Percentiles rank a stretch among this genome's conserved stretches.
Evolutionary conservation across 2,797 vertebrate genomes (phyloP).

Genomic region (Gephyroberyx darwinii): DNA sequence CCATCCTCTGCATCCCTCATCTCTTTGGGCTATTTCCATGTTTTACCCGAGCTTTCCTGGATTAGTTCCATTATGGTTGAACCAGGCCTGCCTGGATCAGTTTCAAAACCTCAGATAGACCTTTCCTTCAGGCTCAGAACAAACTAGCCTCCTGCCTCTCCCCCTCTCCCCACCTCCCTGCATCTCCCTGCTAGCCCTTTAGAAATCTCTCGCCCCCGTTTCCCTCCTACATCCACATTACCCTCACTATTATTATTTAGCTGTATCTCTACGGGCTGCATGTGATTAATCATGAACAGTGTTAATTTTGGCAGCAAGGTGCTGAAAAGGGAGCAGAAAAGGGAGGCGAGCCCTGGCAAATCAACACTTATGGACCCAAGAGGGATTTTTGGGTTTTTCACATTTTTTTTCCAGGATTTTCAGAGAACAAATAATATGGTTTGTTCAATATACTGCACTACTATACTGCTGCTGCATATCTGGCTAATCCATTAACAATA

Average conservation of each 20-base stretch:
- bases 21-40: background rate
- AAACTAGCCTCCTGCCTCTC: background rate
- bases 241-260: background rate
- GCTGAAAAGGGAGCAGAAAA: background rate
- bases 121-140: conserved; percentile 6
- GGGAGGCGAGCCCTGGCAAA: background rate
- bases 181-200: background rate
- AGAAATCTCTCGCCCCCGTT: background rate
- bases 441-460: background rate
- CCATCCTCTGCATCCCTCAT: background rate
- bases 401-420: background rate
- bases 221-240: background rate
- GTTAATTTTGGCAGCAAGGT: background rate
- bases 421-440: background rate
- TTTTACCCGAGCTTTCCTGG: conserved; percentile 7
- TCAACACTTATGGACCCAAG: background rate
- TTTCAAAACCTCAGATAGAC: conserved; percentile 6
- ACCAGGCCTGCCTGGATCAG: conserved; percentile 14
- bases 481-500: background rate
- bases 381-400: background rate
- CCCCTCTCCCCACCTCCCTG: background rate
- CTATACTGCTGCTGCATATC: background rate
- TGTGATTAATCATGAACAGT: background rate
- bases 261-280: background rate
- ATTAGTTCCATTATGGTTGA: conserved; percentile 11